These are phyloP conservation scores for Mylabris sibirica DNA, from an alignment of 2,888 invertebrate genomes.

Conservation along the genomic window DNA sequence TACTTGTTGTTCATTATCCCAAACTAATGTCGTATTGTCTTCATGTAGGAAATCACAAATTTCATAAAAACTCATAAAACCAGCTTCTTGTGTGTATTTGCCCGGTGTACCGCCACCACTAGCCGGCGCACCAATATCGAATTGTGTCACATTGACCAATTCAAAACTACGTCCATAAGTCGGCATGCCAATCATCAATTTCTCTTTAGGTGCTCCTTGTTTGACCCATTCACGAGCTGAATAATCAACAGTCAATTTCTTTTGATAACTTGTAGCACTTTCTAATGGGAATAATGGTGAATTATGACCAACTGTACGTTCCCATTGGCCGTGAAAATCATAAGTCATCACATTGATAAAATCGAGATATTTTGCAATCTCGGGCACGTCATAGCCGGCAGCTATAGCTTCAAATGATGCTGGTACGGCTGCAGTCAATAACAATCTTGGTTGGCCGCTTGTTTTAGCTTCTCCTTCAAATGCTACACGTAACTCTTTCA, in stretches of 20 bases:
- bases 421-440: slow-evolving; percentile 84
- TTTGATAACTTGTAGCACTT: slow-evolving; percentile 89
- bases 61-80: slow-evolving; percentile 95
- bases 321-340: slow-evolving; percentile 96
- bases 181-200: slow-evolving; percentile 93
- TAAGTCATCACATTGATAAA: slow-evolving; percentile 96
- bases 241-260: slow-evolving; percentile 90
- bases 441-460: slow-evolving; percentile 76
- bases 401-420: slow-evolving; percentile 94
- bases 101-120: slow-evolving; percentile 87
- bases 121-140: slow-evolving; percentile 91
- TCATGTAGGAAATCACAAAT: slow-evolving; percentile 90
- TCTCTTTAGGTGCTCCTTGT: slow-evolving; percentile 92
- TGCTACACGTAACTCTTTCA: slow-evolving; percentile 87
- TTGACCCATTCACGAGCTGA: slow-evolving; percentile 93
- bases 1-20: slow-evolving; percentile 96
- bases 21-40: slow-evolving; percentile 90
- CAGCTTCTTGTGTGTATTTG: slow-evolving; percentile 90
- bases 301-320: slow-evolving; percentile 91
- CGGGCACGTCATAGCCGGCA: slow-evolving; percentile 92
- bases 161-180: slow-evolving; percentile 93
- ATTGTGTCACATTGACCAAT: slow-evolving; percentile 83
- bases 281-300: slow-evolving; percentile 89
- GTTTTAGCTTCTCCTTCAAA: slow-evolving; percentile 88
- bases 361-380: slow-evolving; percentile 92